phyloP scores from a whole-genome alignment of 2,888 invertebrate species.

The Nymphalis urticae region DNA sequence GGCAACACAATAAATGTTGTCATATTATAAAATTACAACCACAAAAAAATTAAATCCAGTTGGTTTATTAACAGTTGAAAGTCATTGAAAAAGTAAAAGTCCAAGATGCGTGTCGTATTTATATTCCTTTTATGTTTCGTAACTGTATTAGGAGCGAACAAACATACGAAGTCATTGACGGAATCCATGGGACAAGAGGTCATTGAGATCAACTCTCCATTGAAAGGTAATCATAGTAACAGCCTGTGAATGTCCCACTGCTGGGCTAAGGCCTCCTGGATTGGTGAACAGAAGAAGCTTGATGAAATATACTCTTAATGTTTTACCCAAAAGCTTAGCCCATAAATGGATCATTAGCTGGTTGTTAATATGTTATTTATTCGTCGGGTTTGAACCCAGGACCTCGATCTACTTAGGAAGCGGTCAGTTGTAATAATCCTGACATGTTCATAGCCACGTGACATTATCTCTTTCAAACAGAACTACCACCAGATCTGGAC shows the following conservation, averaged over 20 bases:
- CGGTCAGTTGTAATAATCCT: too few species aligned
- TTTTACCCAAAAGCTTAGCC: too few species aligned
- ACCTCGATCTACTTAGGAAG: neutral
- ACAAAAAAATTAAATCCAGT: constrained; percentile 42
- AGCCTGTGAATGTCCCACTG: neutral
- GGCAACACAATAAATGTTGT: neutral
- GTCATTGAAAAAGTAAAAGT: neutral
- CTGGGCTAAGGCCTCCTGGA: too few species aligned
- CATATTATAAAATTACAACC: neutral
- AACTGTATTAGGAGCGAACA: constrained; percentile 45
- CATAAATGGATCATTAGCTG: too few species aligned
- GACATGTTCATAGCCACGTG: too few species aligned
- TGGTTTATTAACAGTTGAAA: constrained; percentile 38
- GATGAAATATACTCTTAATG: too few species aligned
- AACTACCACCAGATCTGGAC: constrained; percentile 63
- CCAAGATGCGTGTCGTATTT: constrained; percentile 47
- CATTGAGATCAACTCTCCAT: constrained; percentile 60
- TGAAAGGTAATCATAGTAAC: constrained; percentile 55
- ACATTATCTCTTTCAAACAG: constrained; percentile 9
- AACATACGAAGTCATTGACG: constrained; percentile 51
- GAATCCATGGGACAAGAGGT: constrained; percentile 66
- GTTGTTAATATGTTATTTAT: too few species aligned
- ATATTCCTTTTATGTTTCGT: constrained; percentile 34
- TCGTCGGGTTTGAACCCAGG: neutral
- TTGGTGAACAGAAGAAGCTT: too few species aligned